These are phyloP conservation scores for Cantharis rufa DNA, from an alignment of 2,888 invertebrate species.

Conservation along the genomic window DNA sequence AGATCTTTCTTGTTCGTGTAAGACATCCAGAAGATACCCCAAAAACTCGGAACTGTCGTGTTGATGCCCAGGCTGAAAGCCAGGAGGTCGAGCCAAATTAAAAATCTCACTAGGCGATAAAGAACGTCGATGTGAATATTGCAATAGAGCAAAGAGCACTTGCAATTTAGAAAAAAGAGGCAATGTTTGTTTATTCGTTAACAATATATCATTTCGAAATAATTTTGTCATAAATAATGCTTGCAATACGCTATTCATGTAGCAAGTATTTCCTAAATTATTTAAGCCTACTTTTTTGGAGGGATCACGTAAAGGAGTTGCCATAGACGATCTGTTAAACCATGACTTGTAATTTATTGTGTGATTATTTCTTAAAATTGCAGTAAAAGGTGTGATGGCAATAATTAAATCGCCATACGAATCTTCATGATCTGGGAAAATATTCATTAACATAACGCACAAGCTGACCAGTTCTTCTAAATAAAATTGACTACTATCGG, in stretches of 20 bases:
- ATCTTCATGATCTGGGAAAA: constrained; percentile 55
- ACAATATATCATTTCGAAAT: constrained; percentile 71
- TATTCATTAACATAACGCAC: constrained; percentile 58
- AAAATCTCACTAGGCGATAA: constrained; percentile 75
- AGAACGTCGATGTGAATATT: constrained; percentile 68
- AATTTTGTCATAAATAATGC: constrained; percentile 81
- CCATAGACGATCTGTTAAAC: constrained; percentile 45
- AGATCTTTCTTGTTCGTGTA: constrained; percentile 73
- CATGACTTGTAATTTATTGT: constrained; percentile 51
- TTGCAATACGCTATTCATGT: constrained; percentile 87
- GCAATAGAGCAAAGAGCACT: constrained; percentile 73
- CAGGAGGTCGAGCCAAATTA: constrained; percentile 72
- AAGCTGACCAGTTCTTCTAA: constrained; percentile 68
- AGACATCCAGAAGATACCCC: constrained; percentile 70
- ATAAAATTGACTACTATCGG: constrained; percentile 54
- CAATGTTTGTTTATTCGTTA: constrained; percentile 59
- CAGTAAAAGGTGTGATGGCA: constrained; percentile 47
- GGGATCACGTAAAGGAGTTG: constrained; percentile 41
- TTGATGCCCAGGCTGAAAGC: constrained; percentile 77
- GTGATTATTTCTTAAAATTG: constrained; percentile 44
- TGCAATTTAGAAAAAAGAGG: constrained; percentile 68
- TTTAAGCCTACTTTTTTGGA: constrained; percentile 72
- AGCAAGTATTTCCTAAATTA: constrained; percentile 87
- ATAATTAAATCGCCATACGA: constrained; percentile 49
- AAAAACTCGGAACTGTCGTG: constrained; percentile 90